Evolutionary conservation across 2,888 invertebrate species (phyloP).

Genomic region (Drosophila atripex): DNA sequence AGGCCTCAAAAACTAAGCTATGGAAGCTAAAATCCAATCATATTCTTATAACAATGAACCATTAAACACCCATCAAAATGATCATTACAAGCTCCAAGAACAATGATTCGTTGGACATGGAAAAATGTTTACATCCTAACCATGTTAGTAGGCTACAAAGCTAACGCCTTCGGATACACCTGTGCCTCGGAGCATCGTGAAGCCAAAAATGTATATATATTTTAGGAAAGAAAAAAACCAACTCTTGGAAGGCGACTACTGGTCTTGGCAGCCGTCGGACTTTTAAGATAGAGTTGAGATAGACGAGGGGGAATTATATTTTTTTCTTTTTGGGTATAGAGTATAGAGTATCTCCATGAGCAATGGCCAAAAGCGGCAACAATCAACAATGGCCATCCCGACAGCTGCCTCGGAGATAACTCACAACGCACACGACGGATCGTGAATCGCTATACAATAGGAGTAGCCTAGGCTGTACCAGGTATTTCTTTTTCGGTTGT

Average conservation of each 20-base stretch:
- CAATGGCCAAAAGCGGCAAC: slow-evolving; percentile 34
- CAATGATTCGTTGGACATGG: slow-evolving; percentile 11
- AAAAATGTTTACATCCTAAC: slow-evolving; percentile 33
- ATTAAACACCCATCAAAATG: slow-evolving; percentile 14
- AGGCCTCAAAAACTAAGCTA: too few relatives aligned
- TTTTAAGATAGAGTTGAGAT: slow-evolving; percentile 15
- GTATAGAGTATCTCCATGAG: slow-evolving; percentile 29
- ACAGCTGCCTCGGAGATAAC: slow-evolving; percentile 50
- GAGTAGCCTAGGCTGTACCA: slow-evolving; percentile 9
- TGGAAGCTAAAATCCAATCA: too few relatives aligned
- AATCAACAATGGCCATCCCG: slow-evolving; percentile 51
- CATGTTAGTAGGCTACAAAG: slow-evolving; percentile 47
- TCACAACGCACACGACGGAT: slow-evolving; percentile 57
- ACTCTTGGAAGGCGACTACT: slow-evolving; percentile 47
- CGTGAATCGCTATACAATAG: slow-evolving; percentile 58
- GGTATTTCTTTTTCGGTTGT: slow-evolving; percentile 19
- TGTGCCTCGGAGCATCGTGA: slow-evolving; percentile 15
- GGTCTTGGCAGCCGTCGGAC: slow-evolving; percentile 36
- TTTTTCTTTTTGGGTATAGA: slow-evolving; percentile 13
- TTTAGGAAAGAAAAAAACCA: slow-evolving; percentile 14
- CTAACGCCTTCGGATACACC: slow-evolving; percentile 41
- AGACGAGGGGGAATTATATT: slow-evolving; percentile 7
- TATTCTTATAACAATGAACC: not conserved
- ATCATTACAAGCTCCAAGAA: slow-evolving; percentile 1
- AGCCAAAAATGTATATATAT: slow-evolving; percentile 8